Base-by-base conservation (phyloP, 1,140 invertebrate species). In the Zaprionus tsacasi region DNA sequence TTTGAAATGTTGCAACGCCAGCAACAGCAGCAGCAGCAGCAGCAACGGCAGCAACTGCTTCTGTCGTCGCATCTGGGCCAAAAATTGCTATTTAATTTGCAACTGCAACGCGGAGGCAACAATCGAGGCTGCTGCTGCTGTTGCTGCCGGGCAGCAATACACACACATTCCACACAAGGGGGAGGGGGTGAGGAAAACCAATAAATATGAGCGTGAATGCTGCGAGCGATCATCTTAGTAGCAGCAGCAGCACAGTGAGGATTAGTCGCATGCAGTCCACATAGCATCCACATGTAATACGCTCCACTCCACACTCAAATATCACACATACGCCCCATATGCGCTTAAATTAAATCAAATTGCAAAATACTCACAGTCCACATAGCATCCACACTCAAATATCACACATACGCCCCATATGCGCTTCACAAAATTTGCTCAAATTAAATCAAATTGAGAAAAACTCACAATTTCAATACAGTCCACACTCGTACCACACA, bases 61-160 rank as follows among this genome's bases (percentile, higher is more conserved):
- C 40, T 61, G 58, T 50, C 27, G 27, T 5, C 27, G 27, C 27
- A 30, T 2, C 27, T 30, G 27, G 80, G 69, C 58, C 83, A 80
- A 79, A 87, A 85, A 89, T 90, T 89, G 81, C 81, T 89, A 89
- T 89, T 90, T 89, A 89, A 89, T 89, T 89, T 89, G 81, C 85
- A 89, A 90, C 78, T 64, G 65, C 40, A 85, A 85, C 78, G 83
- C 83, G 11, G 33, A 10, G 36, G 15, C 25, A 54, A 36, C 60
- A 63, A 54, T 57, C 64, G 58, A 36, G 43, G 38, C 61, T 48
- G 76, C 35, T 38, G 54, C 25, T 66, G 69, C 70, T 71, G 68
- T 4, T 4, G 74, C 21, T 52, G 82, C 55, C 82, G 88, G 82
- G 79, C 87, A 82, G 68, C 25, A 27, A 4, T 4, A 27, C 21